A percentile compares a stretch with the other conserved stretches of the same genome.
Conservation (phyloP, 2,113 vertebrate genomes). For the Oryzias melastigma region DNA sequence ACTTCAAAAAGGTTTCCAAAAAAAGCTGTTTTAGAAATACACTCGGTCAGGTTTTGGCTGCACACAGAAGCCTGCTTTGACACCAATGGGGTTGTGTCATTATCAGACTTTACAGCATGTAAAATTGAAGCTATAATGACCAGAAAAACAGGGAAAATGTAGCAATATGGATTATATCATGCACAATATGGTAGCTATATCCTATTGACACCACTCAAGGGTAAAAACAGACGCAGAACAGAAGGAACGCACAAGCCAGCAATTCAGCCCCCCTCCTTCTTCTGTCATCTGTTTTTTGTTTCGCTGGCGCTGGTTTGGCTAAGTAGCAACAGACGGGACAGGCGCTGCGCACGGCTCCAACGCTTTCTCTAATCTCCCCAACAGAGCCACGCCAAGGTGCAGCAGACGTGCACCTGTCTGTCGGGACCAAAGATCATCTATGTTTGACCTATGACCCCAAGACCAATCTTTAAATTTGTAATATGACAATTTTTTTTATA, state of each 20-base stretch:
- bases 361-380: slow-evolving; percentile 59
- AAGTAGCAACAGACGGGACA: slow-evolving; percentile 64
- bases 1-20: background rate
- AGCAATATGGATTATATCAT: slow-evolving; percentile 36
- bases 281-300: slow-evolving; percentile 74
- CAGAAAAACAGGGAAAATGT: slow-evolving; percentile 25
- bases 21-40: background rate
- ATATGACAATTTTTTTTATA: background rate
- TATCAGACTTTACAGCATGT: slow-evolving; percentile 16
- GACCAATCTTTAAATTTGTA: background rate
- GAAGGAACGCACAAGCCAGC: slow-evolving; percentile 55
- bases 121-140: slow-evolving; percentile 28
- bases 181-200: slow-evolving; percentile 59
- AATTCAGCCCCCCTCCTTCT: slow-evolving; percentile 24
- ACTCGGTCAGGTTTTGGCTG: background rate
- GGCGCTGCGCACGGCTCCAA: slow-evolving; percentile 41
- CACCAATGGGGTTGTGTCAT: slow-evolving; percentile 16
- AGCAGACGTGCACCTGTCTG: slow-evolving; percentile 61
- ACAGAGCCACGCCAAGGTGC: slow-evolving; percentile 51
- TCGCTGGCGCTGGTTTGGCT: slow-evolving; percentile 54
- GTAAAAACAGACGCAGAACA: slow-evolving; percentile 66
- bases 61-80: slow-evolving; percentile 9
- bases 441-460: slow-evolving; percentile 11
- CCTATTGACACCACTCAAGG: slow-evolving; percentile 56
- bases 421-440: slow-evolving; percentile 32